Conservation (phyloP, 2,113 vertebrate species). For the Phalacrocorax carbo region DNA sequence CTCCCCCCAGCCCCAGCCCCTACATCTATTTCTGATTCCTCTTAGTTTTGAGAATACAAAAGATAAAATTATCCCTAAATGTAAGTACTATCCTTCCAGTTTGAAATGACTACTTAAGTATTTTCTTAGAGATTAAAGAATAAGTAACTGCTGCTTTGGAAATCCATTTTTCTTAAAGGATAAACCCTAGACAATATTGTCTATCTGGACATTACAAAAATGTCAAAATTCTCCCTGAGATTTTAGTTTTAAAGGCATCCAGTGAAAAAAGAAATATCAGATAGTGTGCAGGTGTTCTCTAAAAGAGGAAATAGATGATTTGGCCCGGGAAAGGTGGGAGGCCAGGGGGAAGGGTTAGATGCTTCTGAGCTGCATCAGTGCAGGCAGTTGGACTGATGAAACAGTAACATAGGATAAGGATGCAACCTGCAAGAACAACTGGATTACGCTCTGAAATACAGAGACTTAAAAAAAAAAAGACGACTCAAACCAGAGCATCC, state of each 20-base stretch:
- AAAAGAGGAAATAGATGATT: not conserved
- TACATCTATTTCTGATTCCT: not conserved
- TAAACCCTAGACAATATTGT: not conserved
- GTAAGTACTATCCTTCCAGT: not conserved
- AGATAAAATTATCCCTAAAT: not conserved
- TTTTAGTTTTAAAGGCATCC: not conserved
- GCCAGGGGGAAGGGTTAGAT: not conserved
- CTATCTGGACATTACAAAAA: not conserved
- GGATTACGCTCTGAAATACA: not conserved
- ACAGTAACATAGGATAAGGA: not conserved
- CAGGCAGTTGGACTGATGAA: not conserved
- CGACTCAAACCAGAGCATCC: not conserved
- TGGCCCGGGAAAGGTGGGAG: not conserved
- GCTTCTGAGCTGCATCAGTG: not conserved
- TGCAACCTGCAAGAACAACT: not conserved
- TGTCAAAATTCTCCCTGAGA: not conserved
- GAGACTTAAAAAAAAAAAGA: not conserved
- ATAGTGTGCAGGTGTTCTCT: not conserved
- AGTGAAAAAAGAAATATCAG: not conserved
- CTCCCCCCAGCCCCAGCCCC: rapidly evolving
- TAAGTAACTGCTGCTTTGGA: not conserved
- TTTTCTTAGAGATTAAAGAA: not conserved
- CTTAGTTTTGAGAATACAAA: not conserved
- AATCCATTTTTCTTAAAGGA: not conserved
- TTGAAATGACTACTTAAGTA: not conserved